Evolutionary conservation across 1,140 invertebrate species (phyloP).

Genomic region (Zeugodacus cucurbitae): DNA sequence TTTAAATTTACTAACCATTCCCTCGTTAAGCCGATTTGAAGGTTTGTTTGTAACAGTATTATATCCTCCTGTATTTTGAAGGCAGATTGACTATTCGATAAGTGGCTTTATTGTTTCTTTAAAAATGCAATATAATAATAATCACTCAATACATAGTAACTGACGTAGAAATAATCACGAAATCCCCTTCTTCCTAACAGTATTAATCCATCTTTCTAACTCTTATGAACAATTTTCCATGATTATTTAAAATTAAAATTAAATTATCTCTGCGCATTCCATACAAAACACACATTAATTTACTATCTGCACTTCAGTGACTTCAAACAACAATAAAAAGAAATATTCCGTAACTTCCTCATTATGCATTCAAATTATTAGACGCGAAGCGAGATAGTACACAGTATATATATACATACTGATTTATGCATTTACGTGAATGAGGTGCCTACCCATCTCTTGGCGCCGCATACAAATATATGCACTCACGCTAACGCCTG

Average conservation of each 20-base stretch:
- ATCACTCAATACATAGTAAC: no score
- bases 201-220: no score
- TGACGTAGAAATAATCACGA: no score
- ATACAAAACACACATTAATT: neutral
- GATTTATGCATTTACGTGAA: neutral
- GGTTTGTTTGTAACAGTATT: no score
- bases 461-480: neutral
- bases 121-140: no score
- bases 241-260: neutral
- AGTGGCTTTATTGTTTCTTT: no score
- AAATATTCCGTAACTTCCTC: neutral
- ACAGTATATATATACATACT: neutral
- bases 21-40: no score
- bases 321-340: neutral
- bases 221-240: no score
- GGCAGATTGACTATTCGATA: no score
- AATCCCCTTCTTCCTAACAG: no score
- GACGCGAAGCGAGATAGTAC: neutral
- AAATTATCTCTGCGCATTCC: neutral
- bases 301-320: neutral
- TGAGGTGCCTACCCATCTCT: neutral
- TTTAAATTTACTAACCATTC: no score
- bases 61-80: no score
- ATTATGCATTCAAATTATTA: constrained; percentile 17
- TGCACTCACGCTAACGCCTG: neutral